phyloP scores from a whole-genome alignment of 1,140 invertebrate species.

The Drosophila kurseongensis region DNA sequence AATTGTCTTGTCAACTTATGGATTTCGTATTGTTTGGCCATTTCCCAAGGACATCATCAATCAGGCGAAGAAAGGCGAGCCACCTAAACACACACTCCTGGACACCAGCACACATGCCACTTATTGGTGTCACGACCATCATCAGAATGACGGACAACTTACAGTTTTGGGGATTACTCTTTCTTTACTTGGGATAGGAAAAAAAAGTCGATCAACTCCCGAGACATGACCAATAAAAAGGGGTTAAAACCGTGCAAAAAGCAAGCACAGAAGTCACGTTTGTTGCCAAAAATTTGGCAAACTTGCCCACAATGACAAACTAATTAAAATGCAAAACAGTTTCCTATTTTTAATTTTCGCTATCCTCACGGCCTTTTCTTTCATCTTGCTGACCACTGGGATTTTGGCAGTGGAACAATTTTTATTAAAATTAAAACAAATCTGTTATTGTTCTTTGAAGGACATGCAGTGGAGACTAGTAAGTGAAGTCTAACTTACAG shows the following conservation, averaged over 20 bases:
- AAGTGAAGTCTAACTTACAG: accelerated
- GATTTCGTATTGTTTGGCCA: constrained; percentile 46
- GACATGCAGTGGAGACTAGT: neutral
- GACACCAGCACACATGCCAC: constrained; percentile 20
- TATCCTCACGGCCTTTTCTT: neutral
- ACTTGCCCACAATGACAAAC: constrained; percentile 30
- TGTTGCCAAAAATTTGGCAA: constrained; percentile 3
- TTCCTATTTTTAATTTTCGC: constrained; percentile 34
- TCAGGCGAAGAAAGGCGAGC: constrained; percentile 22
- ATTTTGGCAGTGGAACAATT: constrained; percentile 16
- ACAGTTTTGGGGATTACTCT: constrained; percentile 18
- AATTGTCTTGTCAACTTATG: constrained; percentile 56
- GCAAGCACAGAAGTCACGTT: neutral
- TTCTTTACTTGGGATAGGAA: constrained; percentile 6
- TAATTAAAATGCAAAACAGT: constrained; percentile 68
- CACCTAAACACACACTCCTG: constrained; percentile 12
- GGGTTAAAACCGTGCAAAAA: constrained; percentile 17
- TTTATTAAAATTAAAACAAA: constrained; percentile 16
- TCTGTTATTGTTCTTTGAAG: constrained; percentile 8
- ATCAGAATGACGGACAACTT: constrained; percentile 47
- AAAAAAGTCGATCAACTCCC: constrained; percentile 63
- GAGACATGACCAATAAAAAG: constrained; percentile 65
- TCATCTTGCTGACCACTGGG: constrained; percentile 3
- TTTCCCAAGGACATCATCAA: constrained; percentile 43
- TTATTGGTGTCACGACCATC: constrained; percentile 50